Percentiles rank a stretch among this genome's conserved stretches.
These are phyloP conservation scores for Ametastegia equiseti DNA, from an alignment of 2,888 invertebrate species.

Conservation along the genomic window DNA sequence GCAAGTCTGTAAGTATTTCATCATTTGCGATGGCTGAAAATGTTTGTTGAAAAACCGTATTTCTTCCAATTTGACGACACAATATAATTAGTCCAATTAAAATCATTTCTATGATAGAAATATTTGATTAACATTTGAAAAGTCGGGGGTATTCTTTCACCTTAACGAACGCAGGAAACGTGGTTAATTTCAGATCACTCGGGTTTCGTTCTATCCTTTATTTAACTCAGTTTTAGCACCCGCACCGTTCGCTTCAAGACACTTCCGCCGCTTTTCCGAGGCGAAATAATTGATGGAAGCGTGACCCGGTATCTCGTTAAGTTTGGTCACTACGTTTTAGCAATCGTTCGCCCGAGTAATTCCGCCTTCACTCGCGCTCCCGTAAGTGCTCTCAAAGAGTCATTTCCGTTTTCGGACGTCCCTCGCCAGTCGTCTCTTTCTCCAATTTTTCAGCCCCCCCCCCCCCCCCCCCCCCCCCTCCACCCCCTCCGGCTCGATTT, in stretches of 20 bases:
- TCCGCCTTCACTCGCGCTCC: constrained; percentile 15
- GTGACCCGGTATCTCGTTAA: constrained; percentile 31
- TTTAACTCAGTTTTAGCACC: constrained; percentile 37
- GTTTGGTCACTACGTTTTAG: constrained; percentile 29
- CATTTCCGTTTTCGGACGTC: constrained; percentile 24
- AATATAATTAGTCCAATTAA: too few species aligned
- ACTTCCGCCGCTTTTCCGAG: constrained; percentile 38
- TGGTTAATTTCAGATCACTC: constrained; percentile 1
- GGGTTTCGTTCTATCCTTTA: constrained; percentile 28
- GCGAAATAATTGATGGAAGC: constrained; percentile 42
- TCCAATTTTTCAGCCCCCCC: background rate
- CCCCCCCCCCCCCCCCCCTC: background rate
- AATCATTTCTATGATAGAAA: too few species aligned
- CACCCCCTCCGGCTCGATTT: background rate
- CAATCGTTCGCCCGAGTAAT: constrained; percentile 33
- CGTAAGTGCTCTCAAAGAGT: constrained; percentile 35
- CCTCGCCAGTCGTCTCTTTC: background rate
- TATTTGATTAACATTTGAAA: too few species aligned
- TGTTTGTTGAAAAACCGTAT: too few species aligned
- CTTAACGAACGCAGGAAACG: background rate
- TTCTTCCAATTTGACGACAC: too few species aligned
- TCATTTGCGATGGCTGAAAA: too few species aligned
- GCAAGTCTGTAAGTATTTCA: too few species aligned
- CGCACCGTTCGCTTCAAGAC: constrained; percentile 32
- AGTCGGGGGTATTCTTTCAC: background rate